These are phyloP conservation scores for Drosophila nannoptera DNA, from an alignment of 1,140 invertebrate species.

Conservation along the genomic window DNA sequence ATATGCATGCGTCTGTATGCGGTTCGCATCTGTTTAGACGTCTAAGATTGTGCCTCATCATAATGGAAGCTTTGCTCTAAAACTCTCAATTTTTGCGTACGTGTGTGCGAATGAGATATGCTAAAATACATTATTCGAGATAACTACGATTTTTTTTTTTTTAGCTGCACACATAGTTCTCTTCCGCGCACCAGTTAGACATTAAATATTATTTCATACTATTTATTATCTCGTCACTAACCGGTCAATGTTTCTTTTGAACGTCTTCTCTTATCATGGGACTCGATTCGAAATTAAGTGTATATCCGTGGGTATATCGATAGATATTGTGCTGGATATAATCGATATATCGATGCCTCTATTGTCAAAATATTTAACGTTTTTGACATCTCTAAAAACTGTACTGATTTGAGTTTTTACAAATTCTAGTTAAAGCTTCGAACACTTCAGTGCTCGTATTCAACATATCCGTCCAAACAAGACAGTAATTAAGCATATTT, in stretches of 20 bases:
- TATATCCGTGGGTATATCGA: slow-evolving; percentile 11
- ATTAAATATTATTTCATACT: slow-evolving; percentile 2
- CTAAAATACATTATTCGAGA: background rate
- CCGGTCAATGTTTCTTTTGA: slow-evolving; percentile 12
- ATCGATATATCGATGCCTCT: slow-evolving; percentile 38
- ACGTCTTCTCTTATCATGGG: background rate
- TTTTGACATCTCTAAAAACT: slow-evolving; percentile 39
- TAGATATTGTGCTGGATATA: slow-evolving; percentile 2
- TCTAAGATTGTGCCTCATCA: slow-evolving; percentile 27
- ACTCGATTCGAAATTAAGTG: background rate
- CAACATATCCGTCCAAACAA: slow-evolving; percentile 27
- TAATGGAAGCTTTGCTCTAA: slow-evolving; percentile 5
- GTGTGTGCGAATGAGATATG: background rate
- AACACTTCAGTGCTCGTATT: slow-evolving; percentile 24
- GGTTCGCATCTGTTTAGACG: slow-evolving; percentile 17
- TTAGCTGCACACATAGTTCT: background rate
- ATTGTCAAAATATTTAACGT: slow-evolving; percentile 33
- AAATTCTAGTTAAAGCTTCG: slow-evolving; percentile 38
- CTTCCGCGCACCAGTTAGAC: background rate
- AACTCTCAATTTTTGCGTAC: slow-evolving; percentile 10
- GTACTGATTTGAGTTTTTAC: slow-evolving; percentile 40
- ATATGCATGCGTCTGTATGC: slow-evolving; percentile 11
- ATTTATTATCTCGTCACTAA: background rate
- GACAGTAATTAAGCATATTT: slow-evolving; percentile 25
- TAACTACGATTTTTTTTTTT: background rate